Percentiles rank a stretch among this genome's conserved stretches.
Evolutionary conservation across 2,797 vertebrate species (phyloP).

Genomic region (Hirundo rustica): DNA sequence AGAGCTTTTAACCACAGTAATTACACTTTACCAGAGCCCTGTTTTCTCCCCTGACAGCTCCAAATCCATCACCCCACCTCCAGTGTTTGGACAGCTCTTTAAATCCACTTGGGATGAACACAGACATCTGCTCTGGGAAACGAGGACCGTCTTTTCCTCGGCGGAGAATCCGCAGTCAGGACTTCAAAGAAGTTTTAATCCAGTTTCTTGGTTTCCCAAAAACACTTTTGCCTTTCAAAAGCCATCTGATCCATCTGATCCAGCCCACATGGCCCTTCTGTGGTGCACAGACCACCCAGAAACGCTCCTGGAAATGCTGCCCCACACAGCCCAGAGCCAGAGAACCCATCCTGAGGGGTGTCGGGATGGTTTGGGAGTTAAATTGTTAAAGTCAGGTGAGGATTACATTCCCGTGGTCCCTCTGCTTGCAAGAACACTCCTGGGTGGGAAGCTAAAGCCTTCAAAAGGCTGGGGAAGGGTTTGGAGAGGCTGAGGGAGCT

Average conservation of each 20-base stretch:
- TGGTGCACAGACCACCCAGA: slow-evolving; percentile 61
- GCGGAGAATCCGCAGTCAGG: background rate
- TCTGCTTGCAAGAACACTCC: background rate
- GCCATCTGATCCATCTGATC: slow-evolving; percentile 56
- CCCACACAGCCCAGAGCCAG: background rate
- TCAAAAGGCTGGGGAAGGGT: background rate
- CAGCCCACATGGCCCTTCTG: slow-evolving; percentile 55
- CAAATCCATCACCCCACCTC: slow-evolving; percentile 68
- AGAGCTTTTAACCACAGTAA: slow-evolving; percentile 57
- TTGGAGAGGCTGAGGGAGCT: background rate
- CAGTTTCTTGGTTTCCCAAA: slow-evolving; percentile 39
- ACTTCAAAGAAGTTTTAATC: slow-evolving; percentile 52
- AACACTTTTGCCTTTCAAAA: slow-evolving; percentile 48
- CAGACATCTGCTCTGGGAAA: slow-evolving; percentile 41
- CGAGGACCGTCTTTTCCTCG: background rate
- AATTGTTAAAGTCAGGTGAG: background rate
- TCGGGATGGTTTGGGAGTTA: background rate
- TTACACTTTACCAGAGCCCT: background rate
- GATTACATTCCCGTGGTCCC: background rate
- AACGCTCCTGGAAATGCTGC: background rate
- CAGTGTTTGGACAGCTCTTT: slow-evolving; percentile 72
- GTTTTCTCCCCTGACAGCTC: slow-evolving; percentile 54
- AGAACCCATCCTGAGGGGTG: background rate
- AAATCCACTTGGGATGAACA: slow-evolving; percentile 54
- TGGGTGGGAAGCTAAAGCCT: background rate